phyloP scores from a whole-genome alignment of 1,140 invertebrate genomes.

The Halesus radiatus region DNA sequence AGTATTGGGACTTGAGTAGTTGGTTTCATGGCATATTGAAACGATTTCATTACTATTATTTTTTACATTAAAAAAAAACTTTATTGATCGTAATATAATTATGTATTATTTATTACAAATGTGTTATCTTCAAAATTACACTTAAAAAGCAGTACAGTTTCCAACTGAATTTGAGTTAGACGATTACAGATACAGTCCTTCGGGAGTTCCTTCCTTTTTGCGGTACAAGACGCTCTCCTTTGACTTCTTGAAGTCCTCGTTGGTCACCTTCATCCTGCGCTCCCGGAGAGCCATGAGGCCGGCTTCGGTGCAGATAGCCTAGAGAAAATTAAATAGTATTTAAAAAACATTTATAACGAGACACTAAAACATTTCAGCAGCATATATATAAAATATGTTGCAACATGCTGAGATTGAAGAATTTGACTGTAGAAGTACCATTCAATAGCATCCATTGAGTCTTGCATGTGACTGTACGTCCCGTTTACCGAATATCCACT shows the following conservation, averaged over 20 bases:
- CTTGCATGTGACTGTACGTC: no score
- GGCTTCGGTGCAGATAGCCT: slow-evolving; percentile 99
- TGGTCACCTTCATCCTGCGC: slow-evolving; percentile 99
- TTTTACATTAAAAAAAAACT: slow-evolving; percentile 14
- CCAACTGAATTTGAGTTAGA: not conserved
- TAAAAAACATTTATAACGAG: not conserved
- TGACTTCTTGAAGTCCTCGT: slow-evolving; percentile 99
- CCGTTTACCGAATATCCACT: no score
- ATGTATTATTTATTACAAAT: slow-evolving; percentile 35
- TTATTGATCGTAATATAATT: slow-evolving; percentile 13
- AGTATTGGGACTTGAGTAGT: no score
- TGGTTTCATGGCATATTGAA: no score
- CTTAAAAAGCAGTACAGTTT: slow-evolving; percentile 6
- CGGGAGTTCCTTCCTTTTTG: slow-evolving; percentile 99
- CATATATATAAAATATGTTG: no score
- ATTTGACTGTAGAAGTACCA: no score
- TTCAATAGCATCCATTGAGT: no score
- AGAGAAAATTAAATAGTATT: slow-evolving; percentile 56
- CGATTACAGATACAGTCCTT: slow-evolving; percentile 95
- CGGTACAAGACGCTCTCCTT: slow-evolving; percentile 99
- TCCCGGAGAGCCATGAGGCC: slow-evolving; percentile 97
- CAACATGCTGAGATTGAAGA: no score
- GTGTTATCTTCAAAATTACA: slow-evolving; percentile 29
- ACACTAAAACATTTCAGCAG: no score
- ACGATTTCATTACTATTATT: no score